These are phyloP conservation scores for Harmothoe impar DNA, from an alignment of 2,888 invertebrate species.

Conservation along the genomic window DNA sequence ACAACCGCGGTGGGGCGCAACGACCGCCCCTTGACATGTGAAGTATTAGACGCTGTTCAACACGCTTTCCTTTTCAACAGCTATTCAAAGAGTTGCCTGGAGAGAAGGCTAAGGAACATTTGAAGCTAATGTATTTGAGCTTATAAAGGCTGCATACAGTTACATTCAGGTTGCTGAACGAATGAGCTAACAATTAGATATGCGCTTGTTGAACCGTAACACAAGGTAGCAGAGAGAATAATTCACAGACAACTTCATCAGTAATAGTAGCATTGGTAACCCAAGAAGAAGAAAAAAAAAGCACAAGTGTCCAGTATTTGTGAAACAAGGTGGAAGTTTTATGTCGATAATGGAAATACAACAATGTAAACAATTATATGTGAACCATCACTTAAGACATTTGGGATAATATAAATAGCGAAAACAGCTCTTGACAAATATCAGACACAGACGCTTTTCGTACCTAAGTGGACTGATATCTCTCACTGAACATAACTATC, in stretches of 20 bases:
- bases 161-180: no score
- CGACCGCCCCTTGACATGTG: no score
- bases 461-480: neutral
- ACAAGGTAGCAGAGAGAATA: neutral
- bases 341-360: neutral
- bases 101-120: no score
- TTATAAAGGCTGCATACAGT: no score
- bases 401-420: neutral
- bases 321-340: constrained; percentile 4
- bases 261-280: constrained; percentile 20
- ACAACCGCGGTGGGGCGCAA: no score
- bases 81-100: no score
- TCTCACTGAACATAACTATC: neutral
- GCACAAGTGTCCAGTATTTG: neutral
- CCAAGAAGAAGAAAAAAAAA: neutral
- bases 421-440: neutral
- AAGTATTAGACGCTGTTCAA: no score
- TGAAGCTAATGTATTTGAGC: no score
- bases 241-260: neutral
- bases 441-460: neutral
- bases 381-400: neutral
- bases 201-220: no score
- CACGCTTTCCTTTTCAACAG: no score
- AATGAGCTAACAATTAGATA: no score
- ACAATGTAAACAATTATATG: neutral